Percentiles rank a stretch among this genome's conserved stretches.
These are phyloP conservation scores for Cantharis nigra DNA, from an alignment of 2,888 invertebrate genomes.

Conservation along the genomic window DNA sequence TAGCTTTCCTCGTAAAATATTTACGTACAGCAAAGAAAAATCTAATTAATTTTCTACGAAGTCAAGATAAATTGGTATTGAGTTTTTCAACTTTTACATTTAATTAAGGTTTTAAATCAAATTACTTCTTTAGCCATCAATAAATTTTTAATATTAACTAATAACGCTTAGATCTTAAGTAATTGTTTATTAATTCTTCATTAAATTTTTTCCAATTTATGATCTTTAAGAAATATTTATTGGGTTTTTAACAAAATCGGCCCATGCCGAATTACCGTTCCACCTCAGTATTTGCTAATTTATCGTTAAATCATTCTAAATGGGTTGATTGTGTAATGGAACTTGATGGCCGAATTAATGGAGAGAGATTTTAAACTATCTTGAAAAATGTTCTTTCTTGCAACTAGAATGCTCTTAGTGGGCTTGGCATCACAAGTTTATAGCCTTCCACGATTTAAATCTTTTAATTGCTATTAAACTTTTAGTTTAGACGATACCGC, in stretches of 20 bases:
- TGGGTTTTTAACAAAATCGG: background rate
- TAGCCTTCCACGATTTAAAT: background rate
- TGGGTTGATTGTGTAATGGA: background rate
- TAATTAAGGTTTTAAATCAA: background rate
- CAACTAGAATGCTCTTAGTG: background rate
- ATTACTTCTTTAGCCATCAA: background rate
- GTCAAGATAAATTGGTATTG: background rate
- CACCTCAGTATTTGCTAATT: background rate
- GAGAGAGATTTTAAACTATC: background rate
- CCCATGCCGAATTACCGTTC: background rate
- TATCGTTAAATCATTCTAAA: background rate
- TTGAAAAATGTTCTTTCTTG: background rate
- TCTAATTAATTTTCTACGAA: background rate
- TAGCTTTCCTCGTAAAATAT: background rate
- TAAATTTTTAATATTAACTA: background rate
- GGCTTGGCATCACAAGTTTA: background rate
- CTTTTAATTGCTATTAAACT: background rate
- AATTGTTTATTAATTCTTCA: background rate
- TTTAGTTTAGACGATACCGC: background rate
- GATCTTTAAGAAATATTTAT: background rate
- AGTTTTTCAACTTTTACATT: background rate
- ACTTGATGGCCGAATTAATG: background rate
- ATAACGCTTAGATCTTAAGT: background rate
- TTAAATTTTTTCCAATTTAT: background rate
- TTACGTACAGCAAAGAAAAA: background rate